Conservation (phyloP, 2,888 invertebrate species). For the Nebria salina region DNA sequence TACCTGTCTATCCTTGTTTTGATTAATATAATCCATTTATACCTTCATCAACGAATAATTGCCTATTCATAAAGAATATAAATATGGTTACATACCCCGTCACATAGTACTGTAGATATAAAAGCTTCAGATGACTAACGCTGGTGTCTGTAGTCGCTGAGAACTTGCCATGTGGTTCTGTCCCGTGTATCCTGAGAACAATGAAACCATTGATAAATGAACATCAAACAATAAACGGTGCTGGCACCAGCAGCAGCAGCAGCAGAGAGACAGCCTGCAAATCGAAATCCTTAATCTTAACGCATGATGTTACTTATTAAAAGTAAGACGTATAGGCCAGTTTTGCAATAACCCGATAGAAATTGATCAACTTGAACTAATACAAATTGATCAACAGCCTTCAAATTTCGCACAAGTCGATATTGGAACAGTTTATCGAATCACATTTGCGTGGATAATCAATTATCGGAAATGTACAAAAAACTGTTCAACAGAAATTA, state of each 20-base stretch:
- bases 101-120: not conserved
- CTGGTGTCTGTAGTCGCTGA: slow-evolving; percentile 22
- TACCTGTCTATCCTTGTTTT: too few species aligned
- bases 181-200: slow-evolving; percentile 18
- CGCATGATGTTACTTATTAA: too few species aligned
- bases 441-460: too few species aligned
- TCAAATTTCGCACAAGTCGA: too few species aligned
- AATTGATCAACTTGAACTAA: too few species aligned
- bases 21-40: not conserved
- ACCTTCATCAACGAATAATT: not conserved
- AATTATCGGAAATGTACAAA: too few species aligned
- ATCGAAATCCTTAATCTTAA: slow-evolving; percentile 40
- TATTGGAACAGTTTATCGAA: too few species aligned
- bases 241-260: slow-evolving; percentile 23
- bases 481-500: too few species aligned
- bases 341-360: too few species aligned
- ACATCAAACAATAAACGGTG: slow-evolving; percentile 41
- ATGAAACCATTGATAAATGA: slow-evolving; percentile 47
- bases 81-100: not conserved
- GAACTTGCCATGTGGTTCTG: slow-evolving; percentile 38
- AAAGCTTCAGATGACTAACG: not conserved
- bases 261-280: slow-evolving; percentile 20
- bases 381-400: too few species aligned
- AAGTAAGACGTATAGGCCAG: too few species aligned
- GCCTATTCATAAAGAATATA: not conserved